Percentiles rank a stretch among this genome's conserved stretches.
phyloP scores from a whole-genome alignment of 2,113 vertebrate genomes.

The Mesitornis unicolor region DNA sequence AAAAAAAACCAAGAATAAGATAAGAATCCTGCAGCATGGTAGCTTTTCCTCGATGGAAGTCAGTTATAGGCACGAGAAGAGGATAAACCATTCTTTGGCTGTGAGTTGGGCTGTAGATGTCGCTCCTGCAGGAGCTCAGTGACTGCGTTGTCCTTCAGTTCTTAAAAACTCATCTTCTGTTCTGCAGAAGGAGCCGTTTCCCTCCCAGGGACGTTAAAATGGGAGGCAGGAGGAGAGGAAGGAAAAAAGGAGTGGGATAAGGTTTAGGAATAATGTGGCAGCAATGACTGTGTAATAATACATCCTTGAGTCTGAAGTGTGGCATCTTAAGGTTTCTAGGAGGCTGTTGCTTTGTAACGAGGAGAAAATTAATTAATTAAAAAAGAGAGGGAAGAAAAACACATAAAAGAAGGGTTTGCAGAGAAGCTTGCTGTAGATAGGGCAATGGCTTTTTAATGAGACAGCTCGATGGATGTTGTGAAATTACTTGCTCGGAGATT shows the following conservation, averaged over 20 bases:
- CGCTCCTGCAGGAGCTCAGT: not conserved
- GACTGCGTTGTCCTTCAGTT: not conserved
- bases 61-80: not conserved
- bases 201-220: not conserved
- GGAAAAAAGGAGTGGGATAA: not conserved
- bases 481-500: slow-evolving; percentile 45
- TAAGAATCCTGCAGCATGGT: not conserved
- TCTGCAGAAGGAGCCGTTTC: not conserved
- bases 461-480: slow-evolving; percentile 49
- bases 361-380: slow-evolving; percentile 5
- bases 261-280: not conserved
- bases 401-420: not conserved
- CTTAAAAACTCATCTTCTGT: not conserved
- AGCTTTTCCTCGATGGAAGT: not conserved
- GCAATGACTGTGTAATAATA: not conserved
- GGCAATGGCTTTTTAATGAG: slow-evolving; percentile 55
- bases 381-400: not conserved
- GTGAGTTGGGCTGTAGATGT: not conserved
- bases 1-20: not conserved
- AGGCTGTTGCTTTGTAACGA: not conserved
- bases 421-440: not conserved
- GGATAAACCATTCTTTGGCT: not conserved
- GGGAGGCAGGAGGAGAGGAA: not conserved
- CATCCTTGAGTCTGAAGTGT: not conserved
- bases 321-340: not conserved